Conservation (phyloP, 2,888 invertebrate genomes). For the Acrobasis consociella region DNA sequence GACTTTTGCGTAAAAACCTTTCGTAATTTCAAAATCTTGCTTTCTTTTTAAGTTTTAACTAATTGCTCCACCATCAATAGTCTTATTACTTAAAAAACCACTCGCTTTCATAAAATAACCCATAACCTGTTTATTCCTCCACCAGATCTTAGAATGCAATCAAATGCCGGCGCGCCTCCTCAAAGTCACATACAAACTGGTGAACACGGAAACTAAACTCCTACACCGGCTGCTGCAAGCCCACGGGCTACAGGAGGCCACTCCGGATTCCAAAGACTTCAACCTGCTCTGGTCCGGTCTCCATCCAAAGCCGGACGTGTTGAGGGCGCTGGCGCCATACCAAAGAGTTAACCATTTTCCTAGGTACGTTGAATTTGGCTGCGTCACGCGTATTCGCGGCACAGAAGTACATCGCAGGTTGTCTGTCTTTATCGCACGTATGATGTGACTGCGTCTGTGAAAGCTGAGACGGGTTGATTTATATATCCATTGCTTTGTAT, state of each 20-base stretch:
- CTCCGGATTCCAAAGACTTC: slow-evolving; percentile 85
- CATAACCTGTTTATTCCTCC: background rate
- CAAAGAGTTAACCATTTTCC: slow-evolving; percentile 98
- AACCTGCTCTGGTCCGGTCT: slow-evolving; percentile 96
- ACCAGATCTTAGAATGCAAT: slow-evolving; percentile 68
- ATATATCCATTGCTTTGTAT: no score
- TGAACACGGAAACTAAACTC: slow-evolving; percentile 92
- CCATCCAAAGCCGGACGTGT: slow-evolving; percentile 94
- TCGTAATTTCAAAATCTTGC: no score
- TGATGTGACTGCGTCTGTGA: no score
- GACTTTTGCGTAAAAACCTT: no score
- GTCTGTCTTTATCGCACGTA: no score
- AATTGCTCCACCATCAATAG: no score
- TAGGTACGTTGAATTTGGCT: slow-evolving; percentile 72
- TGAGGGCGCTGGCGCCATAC: slow-evolving; percentile 91
- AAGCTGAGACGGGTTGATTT: no score
- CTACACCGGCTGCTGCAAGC: slow-evolving; percentile 88
- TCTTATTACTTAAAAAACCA: no score
- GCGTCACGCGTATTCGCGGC: background rate
- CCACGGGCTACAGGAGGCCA: slow-evolving; percentile 89
- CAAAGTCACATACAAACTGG: slow-evolving; percentile 90
- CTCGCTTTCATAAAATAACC: no score
- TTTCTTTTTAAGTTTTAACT: no score
- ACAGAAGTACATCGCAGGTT: background rate
- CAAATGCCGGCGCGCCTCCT: slow-evolving; percentile 86